Evolutionary conservation across 2,797 vertebrate species (phyloP).

Genomic region (Todus mexicanus): DNA sequence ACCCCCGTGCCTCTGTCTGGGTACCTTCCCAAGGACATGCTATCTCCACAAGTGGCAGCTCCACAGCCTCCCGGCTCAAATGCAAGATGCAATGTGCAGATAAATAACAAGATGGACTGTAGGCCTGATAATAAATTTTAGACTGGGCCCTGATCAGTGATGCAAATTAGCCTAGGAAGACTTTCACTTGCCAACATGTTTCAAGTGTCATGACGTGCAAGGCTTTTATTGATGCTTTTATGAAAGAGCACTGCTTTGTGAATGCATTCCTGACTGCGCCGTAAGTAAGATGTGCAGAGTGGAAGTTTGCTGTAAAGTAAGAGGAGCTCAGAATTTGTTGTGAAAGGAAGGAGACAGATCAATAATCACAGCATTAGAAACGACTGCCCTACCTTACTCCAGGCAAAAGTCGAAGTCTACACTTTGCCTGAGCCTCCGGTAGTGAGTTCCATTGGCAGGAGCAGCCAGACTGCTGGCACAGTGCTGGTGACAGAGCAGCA

Average conservation of each 20-base stretch:
- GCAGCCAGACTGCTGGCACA: not conserved
- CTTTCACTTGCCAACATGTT: not conserved
- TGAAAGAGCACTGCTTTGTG: not conserved
- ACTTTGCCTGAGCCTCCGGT: not conserved
- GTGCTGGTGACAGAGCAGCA: not conserved
- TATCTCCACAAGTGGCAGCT: rapidly evolving
- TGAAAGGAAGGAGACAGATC: not conserved
- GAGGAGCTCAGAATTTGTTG: not conserved
- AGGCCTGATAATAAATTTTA: not conserved
- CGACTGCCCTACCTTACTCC: not conserved
- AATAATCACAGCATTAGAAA: not conserved
- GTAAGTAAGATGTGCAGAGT: not conserved
- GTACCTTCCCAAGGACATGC: not conserved
- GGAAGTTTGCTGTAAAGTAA: not conserved
- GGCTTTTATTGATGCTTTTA: not conserved
- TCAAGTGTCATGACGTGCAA: not conserved
- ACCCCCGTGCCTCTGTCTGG: too few species aligned
- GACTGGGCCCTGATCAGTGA: not conserved
- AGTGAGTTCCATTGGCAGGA: not conserved
- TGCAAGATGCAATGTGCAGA: not conserved
- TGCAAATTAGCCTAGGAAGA: not conserved
- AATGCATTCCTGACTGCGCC: not conserved
- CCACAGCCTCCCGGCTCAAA: not conserved
- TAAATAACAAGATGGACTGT: not conserved
- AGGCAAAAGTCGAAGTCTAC: not conserved